Conservation (phyloP, 2,797 vertebrate genomes). For the Crocodylus rhombifer region DNA sequence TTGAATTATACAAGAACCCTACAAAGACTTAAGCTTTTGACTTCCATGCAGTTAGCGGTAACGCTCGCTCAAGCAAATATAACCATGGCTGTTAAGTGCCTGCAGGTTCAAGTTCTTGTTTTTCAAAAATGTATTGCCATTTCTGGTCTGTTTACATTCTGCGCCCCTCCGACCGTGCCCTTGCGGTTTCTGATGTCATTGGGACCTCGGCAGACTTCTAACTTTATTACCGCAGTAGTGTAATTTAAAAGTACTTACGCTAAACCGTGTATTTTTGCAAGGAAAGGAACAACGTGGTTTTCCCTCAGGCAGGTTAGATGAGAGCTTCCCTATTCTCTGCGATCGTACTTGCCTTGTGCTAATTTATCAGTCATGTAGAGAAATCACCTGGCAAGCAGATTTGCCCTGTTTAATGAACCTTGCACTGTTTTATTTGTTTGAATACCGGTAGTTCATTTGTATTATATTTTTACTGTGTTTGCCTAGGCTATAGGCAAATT, state of each 20-base stretch:
- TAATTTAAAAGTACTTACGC: not conserved
- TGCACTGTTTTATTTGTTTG: not conserved
- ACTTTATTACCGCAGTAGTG: not conserved
- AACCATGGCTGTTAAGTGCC: not conserved
- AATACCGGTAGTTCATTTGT: not conserved
- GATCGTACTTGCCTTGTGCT: not conserved
- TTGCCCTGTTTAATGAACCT: not conserved
- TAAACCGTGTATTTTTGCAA: not conserved
- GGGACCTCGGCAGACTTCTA: not conserved
- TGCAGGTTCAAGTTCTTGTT: not conserved
- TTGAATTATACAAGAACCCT: not conserved
- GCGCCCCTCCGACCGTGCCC: not conserved
- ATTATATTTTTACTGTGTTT: not conserved
- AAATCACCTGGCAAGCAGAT: not conserved
- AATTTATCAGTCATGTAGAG: not conserved
- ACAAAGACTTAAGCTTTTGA: not conserved
- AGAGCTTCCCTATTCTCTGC: not conserved
- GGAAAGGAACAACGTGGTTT: not conserved
- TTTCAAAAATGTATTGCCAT: not conserved
- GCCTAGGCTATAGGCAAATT: not conserved
- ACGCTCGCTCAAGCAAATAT: not conserved
- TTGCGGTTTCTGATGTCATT: not conserved
- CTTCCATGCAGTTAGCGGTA: not conserved
- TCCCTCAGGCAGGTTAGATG: not conserved
- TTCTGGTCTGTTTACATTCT: constrained; percentile 1